Evolutionary conservation across 2,888 invertebrate genomes (phyloP), one percentile per base, ranked within the genome.

Genomic region (Nemapogon koenigi): DNA sequence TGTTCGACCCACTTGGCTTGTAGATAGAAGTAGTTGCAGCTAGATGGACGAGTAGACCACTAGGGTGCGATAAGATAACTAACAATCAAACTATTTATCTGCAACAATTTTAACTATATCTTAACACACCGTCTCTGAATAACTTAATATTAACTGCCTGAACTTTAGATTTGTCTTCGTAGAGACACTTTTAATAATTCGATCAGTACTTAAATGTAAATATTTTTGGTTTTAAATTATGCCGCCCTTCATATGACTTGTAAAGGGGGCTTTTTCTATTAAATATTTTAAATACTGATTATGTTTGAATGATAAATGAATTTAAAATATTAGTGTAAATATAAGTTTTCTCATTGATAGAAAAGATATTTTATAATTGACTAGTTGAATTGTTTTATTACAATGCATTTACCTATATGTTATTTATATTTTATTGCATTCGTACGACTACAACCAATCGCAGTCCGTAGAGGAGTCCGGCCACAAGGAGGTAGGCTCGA

Each of bases 391-490:
- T n/a, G n/a, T n/a, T n/a, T 71, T 72, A 57, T 71, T 69, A 64
- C 62, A 73, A 68, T 69, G 75, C 75, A 76, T 76, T 76, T 73
- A 78, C 66, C 72, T 78, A 71, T 70, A 68, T 73, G 64, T 72
- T 76, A 64, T 30, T 40, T 43, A 72, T 66, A 75, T 78, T 76
- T 78, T 75, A 78, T 78, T 78, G 78, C 78, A 78, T 78, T 78
- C 78, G 67, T 78, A 66, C 78, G 73, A 66, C 78, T 62, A 76
- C 76, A 73, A 76, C 76, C 75, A 76, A 76, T 70, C 73, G 78
- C 78, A 78, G 78, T 72, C 78, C 62, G 73, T 78, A 71, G 78
- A 76, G 75, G 78, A 78, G 68, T 75, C 78, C 69, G 78, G 76
- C 66, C 76, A 69, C 52, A 76, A 62, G 64, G 78, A 78, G 78